These are phyloP conservation scores for Halocynthia aurantium DNA, from an alignment of 23 tunicate genomes.

Conservation along the genomic window DNA sequence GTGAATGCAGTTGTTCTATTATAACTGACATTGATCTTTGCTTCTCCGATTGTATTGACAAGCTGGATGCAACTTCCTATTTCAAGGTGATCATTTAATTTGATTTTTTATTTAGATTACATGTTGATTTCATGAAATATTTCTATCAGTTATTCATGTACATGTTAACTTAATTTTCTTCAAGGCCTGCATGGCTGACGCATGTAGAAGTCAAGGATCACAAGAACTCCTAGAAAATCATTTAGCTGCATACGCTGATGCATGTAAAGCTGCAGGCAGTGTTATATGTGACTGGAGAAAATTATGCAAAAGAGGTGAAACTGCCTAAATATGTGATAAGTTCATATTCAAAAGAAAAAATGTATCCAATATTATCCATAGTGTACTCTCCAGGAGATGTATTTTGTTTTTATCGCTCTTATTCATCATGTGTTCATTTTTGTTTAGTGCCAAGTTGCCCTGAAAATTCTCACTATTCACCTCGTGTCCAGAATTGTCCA, in stretches of 20 bases:
- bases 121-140: background rate
- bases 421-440: background rate
- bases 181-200: constrained; percentile 29
- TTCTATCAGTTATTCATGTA: background rate
- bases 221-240: constrained; percentile 22
- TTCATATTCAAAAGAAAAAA: no score
- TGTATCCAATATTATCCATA: no score
- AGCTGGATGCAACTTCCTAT: constrained; percentile 8
- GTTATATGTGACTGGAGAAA: constrained; percentile 43
- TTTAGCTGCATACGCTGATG: constrained; percentile 34
- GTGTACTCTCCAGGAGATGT: no score
- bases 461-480: constrained; percentile 19
- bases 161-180: background rate
- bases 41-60: constrained; percentile 31
- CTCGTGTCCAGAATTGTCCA: constrained; percentile 27
- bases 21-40: constrained; percentile 32
- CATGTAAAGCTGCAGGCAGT: constrained; percentile 17
- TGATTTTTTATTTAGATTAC: background rate
- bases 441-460: constrained; percentile 32
- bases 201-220: constrained; percentile 26
- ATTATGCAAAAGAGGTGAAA: constrained; percentile 21
- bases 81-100: constrained; percentile 18
- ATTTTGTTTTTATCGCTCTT: background rate
- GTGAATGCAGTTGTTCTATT: constrained; percentile 37
- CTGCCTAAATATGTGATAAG: background rate